A percentile compares a stretch with the other conserved stretches of the same genome.
phyloP scores from a whole-genome alignment of 2,113 vertebrate species.

The Circaetus cinerascens region DNA sequence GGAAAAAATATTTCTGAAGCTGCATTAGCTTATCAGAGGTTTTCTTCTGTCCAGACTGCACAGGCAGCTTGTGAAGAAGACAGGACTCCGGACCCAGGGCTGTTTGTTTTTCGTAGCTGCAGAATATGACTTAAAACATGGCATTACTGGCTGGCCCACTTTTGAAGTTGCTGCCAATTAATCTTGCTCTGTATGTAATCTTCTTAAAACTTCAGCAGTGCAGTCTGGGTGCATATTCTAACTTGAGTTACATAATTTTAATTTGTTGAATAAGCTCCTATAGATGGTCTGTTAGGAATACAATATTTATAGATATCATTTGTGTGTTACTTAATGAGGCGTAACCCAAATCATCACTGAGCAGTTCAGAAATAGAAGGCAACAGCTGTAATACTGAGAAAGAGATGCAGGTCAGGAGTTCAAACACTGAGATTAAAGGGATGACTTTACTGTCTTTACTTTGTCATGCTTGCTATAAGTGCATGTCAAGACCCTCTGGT shows the following conservation, averaged over 20 bases:
- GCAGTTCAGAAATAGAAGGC: slow-evolving; percentile 10
- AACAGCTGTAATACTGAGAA: slow-evolving; percentile 11
- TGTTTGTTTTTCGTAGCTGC: neutral
- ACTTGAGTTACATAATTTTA: neutral
- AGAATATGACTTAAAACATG: neutral
- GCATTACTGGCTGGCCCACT: neutral
- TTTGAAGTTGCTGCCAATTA: neutral
- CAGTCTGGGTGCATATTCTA: neutral
- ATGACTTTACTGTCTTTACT: slow-evolving; percentile 33
- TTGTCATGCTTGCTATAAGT: slow-evolving; percentile 12
- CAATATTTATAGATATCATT: neutral
- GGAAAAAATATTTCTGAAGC: neutral
- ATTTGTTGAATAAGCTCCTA: neutral
- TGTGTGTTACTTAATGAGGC: neutral
- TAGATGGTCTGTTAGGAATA: neutral
- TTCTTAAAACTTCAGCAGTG: neutral
- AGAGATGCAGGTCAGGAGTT: slow-evolving; percentile 22
- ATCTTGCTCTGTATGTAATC: neutral
- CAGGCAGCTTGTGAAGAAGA: neutral
- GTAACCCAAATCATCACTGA: neutral
- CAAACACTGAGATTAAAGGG: slow-evolving; percentile 32
- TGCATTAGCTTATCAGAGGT: neutral
- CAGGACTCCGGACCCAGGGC: neutral
- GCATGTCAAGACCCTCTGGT: neutral
- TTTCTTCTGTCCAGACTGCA: neutral